Evolutionary conservation across 2,797 vertebrate species (phyloP).

Genomic region (Crocidura indochinensis): DNA sequence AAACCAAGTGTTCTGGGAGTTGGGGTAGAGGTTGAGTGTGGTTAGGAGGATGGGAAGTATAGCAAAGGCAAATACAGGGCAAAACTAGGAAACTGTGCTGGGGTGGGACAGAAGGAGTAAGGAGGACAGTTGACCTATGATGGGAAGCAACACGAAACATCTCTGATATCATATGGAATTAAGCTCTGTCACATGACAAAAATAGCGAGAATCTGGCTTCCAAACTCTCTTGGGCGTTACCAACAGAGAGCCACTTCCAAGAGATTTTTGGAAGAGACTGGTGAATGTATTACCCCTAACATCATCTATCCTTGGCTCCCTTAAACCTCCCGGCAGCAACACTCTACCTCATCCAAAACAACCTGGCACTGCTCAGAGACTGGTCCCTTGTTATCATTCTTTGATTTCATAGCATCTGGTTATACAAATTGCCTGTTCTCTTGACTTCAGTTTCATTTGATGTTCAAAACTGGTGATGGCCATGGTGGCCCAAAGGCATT

Average conservation of each 20-base stretch:
- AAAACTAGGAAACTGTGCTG: no score
- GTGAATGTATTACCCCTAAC: not conserved
- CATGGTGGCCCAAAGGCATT: not conserved
- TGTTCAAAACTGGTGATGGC: not conserved
- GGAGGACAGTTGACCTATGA: no score
- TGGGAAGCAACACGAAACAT: no score
- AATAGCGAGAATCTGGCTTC: not conserved
- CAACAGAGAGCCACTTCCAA: not conserved
- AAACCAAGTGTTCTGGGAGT: no score
- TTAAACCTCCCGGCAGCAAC: not conserved
- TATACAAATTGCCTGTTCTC: not conserved
- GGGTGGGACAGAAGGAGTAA: no score
- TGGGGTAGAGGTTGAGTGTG: no score
- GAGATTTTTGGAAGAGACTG: not conserved
- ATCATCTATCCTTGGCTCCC: not conserved
- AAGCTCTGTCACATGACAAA: not conserved
- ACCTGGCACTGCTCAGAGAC: not conserved
- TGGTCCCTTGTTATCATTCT: slow-evolving; percentile 59
- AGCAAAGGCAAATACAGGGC: no score
- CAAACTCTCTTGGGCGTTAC: not conserved
- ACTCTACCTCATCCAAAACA: not conserved
- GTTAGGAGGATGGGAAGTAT: no score
- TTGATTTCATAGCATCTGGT: slow-evolving; percentile 2
- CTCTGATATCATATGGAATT: not conserved
- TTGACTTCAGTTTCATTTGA: not conserved